phyloP scores from a whole-genome alignment of 2,888 invertebrate species.

The Deilephila porcellus region DNA sequence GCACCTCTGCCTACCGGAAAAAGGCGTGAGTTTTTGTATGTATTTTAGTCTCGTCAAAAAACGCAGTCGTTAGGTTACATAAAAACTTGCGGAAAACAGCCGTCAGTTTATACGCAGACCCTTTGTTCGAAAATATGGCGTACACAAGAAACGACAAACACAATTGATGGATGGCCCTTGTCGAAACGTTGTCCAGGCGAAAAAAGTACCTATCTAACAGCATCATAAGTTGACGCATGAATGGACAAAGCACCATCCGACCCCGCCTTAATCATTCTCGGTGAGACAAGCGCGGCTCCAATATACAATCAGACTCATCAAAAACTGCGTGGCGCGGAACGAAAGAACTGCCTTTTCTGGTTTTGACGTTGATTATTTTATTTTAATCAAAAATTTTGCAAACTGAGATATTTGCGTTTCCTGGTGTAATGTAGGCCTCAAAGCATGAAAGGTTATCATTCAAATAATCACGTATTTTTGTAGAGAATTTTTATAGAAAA shows the following conservation, averaged over 20 bases:
- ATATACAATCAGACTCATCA: constrained; percentile 26
- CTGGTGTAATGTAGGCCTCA: too few species aligned
- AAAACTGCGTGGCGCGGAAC: not conserved
- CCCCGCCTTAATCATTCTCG: constrained; percentile 35
- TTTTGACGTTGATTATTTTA: not conserved
- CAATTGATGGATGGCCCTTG: constrained; percentile 44
- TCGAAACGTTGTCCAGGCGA: constrained; percentile 35
- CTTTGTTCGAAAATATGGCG: constrained; percentile 9
- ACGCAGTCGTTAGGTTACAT: not conserved
- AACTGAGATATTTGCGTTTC: too few species aligned
- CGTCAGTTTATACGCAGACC: not conserved
- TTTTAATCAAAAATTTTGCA: not conserved
- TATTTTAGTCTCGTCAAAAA: not conserved
- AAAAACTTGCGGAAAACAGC: not conserved
- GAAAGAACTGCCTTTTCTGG: not conserved
- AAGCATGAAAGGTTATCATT: too few species aligned
- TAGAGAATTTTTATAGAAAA: too few species aligned
- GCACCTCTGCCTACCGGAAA: too few species aligned
- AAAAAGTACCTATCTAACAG: constrained; percentile 40
- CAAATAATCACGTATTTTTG: too few species aligned
- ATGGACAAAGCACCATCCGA: constrained; percentile 40
- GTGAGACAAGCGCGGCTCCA: constrained; percentile 21
- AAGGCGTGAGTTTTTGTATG: too few species aligned
- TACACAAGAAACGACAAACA: constrained; percentile 26
- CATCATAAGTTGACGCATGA: constrained; percentile 43